Percentiles rank a stretch among this genome's conserved stretches.
phyloP scores from a whole-genome alignment of 2,797 vertebrate species.

The Lateolabrax maculatus region DNA sequence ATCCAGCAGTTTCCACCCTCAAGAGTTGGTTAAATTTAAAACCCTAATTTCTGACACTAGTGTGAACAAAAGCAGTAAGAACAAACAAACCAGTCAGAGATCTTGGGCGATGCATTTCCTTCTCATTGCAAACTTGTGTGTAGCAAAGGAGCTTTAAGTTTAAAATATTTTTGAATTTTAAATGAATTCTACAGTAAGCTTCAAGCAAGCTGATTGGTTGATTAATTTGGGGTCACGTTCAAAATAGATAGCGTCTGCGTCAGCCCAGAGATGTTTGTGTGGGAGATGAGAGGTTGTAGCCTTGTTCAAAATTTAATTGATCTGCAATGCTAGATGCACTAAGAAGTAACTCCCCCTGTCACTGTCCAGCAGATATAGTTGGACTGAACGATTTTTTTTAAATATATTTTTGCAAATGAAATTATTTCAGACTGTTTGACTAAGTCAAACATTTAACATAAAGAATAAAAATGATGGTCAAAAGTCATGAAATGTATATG shows the following conservation, averaged over 20 bases:
- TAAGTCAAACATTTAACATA: not conserved
- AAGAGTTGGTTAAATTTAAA: not conserved
- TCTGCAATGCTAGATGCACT: too few relatives aligned
- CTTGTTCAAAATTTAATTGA: too few relatives aligned
- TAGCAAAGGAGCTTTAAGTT: not conserved
- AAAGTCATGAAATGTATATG: not conserved
- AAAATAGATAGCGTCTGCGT: too few relatives aligned
- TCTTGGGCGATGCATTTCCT: not conserved
- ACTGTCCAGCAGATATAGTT: too few relatives aligned
- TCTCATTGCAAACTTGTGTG: not conserved
- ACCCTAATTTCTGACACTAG: not conserved
- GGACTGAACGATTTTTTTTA: not conserved
- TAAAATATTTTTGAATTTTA: too few relatives aligned
- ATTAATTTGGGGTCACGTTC: too few relatives aligned
- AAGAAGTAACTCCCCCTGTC: too few relatives aligned
- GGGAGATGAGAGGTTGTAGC: too few relatives aligned
- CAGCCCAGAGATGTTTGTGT: too few relatives aligned
- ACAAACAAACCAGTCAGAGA: not conserved
- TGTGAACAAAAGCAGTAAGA: not conserved
- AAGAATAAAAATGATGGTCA: not conserved
- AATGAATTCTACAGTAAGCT: too few relatives aligned
- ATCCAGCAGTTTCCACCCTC: not conserved
- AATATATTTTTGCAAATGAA: not conserved
- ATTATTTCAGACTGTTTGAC: not conserved
- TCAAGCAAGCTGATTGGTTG: not conserved